These are phyloP conservation scores for Scolopax bukidnonensis DNA, from an alignment of 2,797 vertebrate genomes.

Conservation along the genomic window DNA sequence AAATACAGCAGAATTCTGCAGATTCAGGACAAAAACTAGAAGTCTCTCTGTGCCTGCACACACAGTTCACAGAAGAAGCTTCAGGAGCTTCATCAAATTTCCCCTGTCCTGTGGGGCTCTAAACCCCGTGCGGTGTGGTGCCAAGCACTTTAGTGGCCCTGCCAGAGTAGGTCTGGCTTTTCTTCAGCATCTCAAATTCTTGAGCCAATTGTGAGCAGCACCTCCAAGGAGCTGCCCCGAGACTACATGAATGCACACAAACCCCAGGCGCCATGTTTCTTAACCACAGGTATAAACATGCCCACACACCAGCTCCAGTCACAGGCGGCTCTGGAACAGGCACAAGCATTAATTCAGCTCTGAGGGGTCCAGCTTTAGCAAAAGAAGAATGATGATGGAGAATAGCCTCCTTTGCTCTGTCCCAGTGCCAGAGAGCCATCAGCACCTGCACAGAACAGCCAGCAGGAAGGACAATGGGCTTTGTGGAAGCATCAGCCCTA, in stretches of 20 bases:
- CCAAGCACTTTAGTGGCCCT: background rate
- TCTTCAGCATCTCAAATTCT: background rate
- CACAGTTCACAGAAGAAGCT: background rate
- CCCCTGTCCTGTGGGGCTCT: background rate
- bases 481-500: background rate
- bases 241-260: accelerated
- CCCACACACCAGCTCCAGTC: background rate
- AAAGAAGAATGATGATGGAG: background rate
- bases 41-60: background rate
- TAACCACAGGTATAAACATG: background rate
- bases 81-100: background rate
- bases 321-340: background rate
- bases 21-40: background rate
- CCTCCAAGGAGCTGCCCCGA: background rate
- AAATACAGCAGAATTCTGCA: background rate
- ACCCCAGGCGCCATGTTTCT: background rate
- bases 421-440: background rate
- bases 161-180: background rate
- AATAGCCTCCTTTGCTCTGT: background rate
- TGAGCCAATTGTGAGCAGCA: background rate
- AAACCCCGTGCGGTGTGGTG: background rate
- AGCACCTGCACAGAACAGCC: background rate
- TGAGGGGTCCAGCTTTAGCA: background rate
- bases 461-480: background rate
- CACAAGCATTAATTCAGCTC: background rate